A percentile compares a stretch with the other conserved stretches of the same genome.
Conservation (phyloP, 2,113 vertebrate species). For the Nyctereutes procyonoides region DNA sequence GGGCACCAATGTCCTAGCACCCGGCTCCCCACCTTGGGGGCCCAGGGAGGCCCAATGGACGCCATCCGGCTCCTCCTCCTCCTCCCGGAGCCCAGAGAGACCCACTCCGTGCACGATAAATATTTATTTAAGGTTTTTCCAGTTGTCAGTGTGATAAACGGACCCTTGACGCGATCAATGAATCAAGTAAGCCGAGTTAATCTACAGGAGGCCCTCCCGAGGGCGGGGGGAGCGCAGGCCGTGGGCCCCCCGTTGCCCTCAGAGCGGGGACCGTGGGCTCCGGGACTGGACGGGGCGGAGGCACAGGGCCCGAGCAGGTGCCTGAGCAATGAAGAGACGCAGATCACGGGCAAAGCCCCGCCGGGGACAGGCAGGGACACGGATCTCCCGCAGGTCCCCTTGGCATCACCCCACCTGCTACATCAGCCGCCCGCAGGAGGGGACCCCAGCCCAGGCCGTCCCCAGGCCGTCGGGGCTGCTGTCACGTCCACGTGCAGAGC, state of each 20-base stretch:
- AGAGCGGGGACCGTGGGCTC: rapidly evolving
- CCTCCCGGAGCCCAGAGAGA: background rate
- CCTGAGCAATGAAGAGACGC: background rate
- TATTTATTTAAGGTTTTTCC: conserved; percentile 71
- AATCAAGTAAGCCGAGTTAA: conserved; percentile 57
- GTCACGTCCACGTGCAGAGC: background rate
- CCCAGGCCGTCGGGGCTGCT: rapidly evolving
- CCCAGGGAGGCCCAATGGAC: rapidly evolving
- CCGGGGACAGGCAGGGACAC: rapidly evolving
- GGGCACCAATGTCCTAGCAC: no score
- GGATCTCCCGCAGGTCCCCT: rapidly evolving
- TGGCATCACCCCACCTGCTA: rapidly evolving
- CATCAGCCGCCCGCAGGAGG: background rate
- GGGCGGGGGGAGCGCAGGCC: background rate
- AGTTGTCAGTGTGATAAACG: conserved; percentile 62
- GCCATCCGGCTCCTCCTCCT: rapidly evolving
- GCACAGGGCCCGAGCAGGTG: rapidly evolving
- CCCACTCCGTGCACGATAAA: background rate
- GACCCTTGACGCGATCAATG: conserved; percentile 70
- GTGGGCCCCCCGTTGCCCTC: conserved; percentile 61
- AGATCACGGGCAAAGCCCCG: background rate
- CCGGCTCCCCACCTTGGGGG: no score
- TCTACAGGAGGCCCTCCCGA: conserved; percentile 70
- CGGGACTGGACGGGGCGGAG: rapidly evolving
- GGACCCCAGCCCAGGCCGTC: no score